These are phyloP conservation scores for Coptodon rendalli DNA, from an alignment of 2,113 vertebrate genomes.

Conservation along the genomic window DNA sequence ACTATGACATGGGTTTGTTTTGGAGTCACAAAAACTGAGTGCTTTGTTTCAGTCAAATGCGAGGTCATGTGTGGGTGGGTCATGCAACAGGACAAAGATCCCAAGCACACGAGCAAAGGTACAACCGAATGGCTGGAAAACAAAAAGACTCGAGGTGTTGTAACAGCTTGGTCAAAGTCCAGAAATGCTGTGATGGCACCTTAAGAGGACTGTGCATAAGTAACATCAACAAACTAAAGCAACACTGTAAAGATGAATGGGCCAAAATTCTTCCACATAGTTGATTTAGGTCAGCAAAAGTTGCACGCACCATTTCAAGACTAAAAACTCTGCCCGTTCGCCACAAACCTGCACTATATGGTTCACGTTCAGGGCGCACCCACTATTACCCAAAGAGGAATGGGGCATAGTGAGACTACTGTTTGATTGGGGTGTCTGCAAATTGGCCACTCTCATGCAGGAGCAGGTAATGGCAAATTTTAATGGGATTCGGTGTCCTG, in stretches of 20 bases:
- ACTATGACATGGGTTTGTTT: background rate
- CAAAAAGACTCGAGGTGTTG: background rate
- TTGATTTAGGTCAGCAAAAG: background rate
- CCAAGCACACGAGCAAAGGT: background rate
- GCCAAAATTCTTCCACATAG: background rate
- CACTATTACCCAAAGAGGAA: background rate
- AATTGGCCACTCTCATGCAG: conserved; percentile 25
- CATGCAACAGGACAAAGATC: background rate
- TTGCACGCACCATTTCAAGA: background rate
- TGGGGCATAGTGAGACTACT: background rate
- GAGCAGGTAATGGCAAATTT: conserved; percentile 28
- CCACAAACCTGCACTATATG: background rate
- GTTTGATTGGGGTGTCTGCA: conserved; percentile 42
- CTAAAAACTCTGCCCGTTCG: background rate
- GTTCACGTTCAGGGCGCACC: background rate
- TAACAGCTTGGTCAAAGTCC: background rate
- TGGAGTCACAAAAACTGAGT: background rate
- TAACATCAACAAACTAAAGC: background rate
- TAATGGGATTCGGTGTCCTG: background rate
- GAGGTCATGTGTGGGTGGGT: background rate
- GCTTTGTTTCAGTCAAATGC: background rate
- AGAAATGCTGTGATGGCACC: background rate
- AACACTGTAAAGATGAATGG: background rate
- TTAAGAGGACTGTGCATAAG: background rate
- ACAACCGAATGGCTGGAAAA: background rate